A percentile compares a stretch with the other conserved stretches of the same genome.
phyloP scores from a whole-genome alignment of 2,113 vertebrate genomes.

The Indicator indicator region DNA sequence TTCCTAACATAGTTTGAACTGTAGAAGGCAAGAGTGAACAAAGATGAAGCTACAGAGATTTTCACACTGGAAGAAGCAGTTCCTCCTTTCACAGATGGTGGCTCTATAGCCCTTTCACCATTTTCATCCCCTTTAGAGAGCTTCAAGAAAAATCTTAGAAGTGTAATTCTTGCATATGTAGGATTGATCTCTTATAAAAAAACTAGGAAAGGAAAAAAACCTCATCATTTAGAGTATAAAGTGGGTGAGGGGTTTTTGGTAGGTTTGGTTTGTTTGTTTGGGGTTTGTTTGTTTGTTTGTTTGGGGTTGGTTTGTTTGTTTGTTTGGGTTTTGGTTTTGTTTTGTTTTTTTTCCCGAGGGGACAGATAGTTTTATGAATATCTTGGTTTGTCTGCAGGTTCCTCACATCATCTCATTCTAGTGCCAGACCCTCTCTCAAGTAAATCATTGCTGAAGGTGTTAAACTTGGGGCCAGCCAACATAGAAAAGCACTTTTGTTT shows the following conservation, averaged over 20 bases:
- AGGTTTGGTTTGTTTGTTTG: too few species aligned
- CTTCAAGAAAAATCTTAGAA: not conserved
- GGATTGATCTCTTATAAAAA: not conserved
- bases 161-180: accelerated
- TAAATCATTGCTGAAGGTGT: not conserved
- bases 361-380: not conserved
- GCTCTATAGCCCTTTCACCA: not conserved
- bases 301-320: not conserved
- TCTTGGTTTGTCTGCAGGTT: not conserved
- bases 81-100: not conserved
- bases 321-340: too few species aligned
- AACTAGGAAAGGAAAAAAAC: not conserved
- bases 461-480: not conserved
- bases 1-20: not conserved
- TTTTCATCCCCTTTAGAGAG: not conserved
- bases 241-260: too few species aligned
- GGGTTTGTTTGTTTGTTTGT: too few species aligned
- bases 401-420: not conserved
- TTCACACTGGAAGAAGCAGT: not conserved
- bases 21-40: not conserved
- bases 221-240: not conserved
- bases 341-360: not conserved
- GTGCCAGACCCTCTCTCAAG: not conserved
- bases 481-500: not conserved
- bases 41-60: not conserved